A percentile compares a stretch with the other conserved stretches of the same genome.
Conservation (phyloP, 1,140 invertebrate genomes). For the Nylanderia fulva region DNA sequence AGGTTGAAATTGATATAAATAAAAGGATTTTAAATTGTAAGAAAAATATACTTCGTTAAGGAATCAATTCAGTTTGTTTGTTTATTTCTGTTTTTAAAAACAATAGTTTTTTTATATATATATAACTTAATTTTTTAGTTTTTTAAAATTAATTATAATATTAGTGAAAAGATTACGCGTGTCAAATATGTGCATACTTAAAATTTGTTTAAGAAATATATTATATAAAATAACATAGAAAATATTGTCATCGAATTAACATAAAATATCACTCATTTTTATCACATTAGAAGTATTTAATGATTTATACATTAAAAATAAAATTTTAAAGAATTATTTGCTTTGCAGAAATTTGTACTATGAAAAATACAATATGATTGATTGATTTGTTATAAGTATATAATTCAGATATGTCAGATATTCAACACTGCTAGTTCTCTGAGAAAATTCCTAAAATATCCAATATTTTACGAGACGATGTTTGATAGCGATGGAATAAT, state of each 20-base stretch:
- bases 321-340: neutral
- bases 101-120: no score
- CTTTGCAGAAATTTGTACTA: neutral
- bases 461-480: constrained; percentile 3
- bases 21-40: neutral
- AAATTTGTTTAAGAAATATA: neutral
- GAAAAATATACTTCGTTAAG: neutral
- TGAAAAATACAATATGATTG: neutral
- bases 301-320: neutral
- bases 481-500: neutral
- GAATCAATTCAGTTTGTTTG: neutral
- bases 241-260: no score
- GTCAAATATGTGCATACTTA: neutral
- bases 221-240: neutral
- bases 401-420: neutral
- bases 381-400: neutral
- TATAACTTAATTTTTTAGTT: no score
- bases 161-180: no score
- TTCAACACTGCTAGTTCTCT: neutral
- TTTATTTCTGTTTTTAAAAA: neutral
- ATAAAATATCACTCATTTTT: neutral
- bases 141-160: no score
- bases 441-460: neutral
- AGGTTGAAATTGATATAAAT: neutral
- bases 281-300: neutral